Conservation (phyloP, 2,888 invertebrate species). For the Ferdinandea cuprea region DNA sequence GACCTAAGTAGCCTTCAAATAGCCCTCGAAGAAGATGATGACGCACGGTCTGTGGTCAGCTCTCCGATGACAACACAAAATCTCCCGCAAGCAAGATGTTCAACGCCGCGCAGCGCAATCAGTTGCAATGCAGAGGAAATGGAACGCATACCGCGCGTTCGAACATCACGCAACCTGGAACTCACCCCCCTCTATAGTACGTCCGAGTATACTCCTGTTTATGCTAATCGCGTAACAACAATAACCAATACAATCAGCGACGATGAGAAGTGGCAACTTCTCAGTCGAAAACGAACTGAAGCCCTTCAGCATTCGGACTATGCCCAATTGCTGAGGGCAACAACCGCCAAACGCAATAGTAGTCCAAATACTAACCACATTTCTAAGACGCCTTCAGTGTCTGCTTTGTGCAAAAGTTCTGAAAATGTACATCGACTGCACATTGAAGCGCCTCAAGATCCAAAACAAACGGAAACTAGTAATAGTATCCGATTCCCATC, state of each 20-base stretch:
- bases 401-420: constrained; percentile 13
- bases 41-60: constrained; percentile 75
- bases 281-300: constrained; percentile 80
- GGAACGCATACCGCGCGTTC: constrained; percentile 21
- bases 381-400: constrained; percentile 10
- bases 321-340: constrained; percentile 68
- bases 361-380: constrained; percentile 57
- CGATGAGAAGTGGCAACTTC: constrained; percentile 83
- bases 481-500: background rate
- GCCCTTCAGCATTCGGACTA: constrained; percentile 76
- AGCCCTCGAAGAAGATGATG: constrained; percentile 77
- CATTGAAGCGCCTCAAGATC: constrained; percentile 46
- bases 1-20: constrained; percentile 80
- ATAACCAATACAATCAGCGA: constrained; percentile 81
- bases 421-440: constrained; percentile 61
- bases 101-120: constrained; percentile 76
- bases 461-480: constrained; percentile 4
- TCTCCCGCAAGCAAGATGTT: constrained; percentile 74
- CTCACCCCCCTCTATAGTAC: constrained; percentile 80
- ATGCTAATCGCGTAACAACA: constrained; percentile 81
- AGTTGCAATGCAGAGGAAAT: constrained; percentile 75
- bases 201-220: constrained; percentile 82
- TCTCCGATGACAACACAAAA: constrained; percentile 37
- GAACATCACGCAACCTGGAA: constrained; percentile 81
- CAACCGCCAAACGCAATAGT: constrained; percentile 42